Base-by-base conservation (phyloP, 1,140 invertebrate species). In the Homarus americanus region DNA sequence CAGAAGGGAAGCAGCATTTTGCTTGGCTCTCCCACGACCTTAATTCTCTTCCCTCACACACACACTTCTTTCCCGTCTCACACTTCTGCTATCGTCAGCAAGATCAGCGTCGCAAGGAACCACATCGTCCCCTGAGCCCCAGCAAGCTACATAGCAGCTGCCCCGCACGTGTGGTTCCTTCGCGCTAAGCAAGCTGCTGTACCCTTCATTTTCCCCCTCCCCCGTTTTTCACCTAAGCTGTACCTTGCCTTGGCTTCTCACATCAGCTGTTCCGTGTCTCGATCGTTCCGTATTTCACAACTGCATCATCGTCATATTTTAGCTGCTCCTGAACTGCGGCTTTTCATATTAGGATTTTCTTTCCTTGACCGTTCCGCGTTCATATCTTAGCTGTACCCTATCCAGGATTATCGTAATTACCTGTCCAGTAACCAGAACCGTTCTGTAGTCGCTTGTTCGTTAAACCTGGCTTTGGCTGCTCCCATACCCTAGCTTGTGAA, bases 121-220 rank as follows among this genome's bases (percentile, higher is more conserved):
- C 73, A 76, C 73, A 76, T 3, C 73, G 73, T 76, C 73, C 73
- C 24, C 73, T 76, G 73, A 76, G 73, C 73, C 73, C 73, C 73
- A 76, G 73, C 73, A 76, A 24, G 73, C 73, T 76, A 76, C 12
- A 36, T 40, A 76, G 40, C 73, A 76, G 73, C 73, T 76, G 73
- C 73, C 73, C 73, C 36, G 73, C 73, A 76, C 73, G 73, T 76
- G 36, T 76, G 73, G 73, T 76, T 41, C 36, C 73, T 76, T 76
- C 36, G 24, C 36, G 73, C 73, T 24, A 24, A 34, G 7, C 28
- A 17, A 69, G 63, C 34, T 76, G 73, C 40, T 76, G 40, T 73
- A 32, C 53, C 58, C 58, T 20, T 24, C 58, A 0, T 20, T 24
- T 63, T 63, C 20, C 3, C 58, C 20, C 58, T 58, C 53, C 2